Base-by-base conservation (phyloP, 2,113 vertebrate genomes). In the Corydoras sp. region DNA sequence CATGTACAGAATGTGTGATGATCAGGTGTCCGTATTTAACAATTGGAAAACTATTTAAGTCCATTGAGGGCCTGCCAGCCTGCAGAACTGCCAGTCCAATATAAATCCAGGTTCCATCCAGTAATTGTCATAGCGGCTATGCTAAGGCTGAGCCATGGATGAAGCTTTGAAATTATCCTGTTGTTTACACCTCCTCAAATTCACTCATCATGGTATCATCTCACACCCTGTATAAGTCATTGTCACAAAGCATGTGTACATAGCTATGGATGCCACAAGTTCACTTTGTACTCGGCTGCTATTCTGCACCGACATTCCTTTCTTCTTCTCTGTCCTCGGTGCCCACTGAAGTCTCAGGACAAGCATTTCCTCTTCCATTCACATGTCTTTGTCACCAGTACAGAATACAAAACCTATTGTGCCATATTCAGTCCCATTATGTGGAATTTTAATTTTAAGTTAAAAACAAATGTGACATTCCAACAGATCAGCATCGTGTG, bases 391-490 rank as follows among this genome's bases (percentile, higher is more conserved):
- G 66, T 69, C 74, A 73, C 72, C 68, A 50, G 69, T 59, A 62
- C 35, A 43, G 54, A 68, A 51, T 35, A 73, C 66, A 71, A 73
- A 73, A 62, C 62, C 58, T 55, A 69, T 64, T 76, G 80, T 80
- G 76, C 30, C 65, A 73, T 64, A 31, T 29, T 32, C 48, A 24
- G 12, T 58, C 56, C 43, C 14, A 43, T 13, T 53, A 65, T 58
- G 63, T 58, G 56, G 58, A 35, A 68, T 62, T 35, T 66, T 62
- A 14, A 56, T 54, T 50, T 10, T 12, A 29, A 35, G 72, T 65
- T 35, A 62, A 73, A 65, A 68, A 59, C 13, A 53, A 24, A 53
- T 10, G 3, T n/a, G 7, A 3, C 54, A 14, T 56, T 56, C 13
- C 54, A 56, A 7, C 6, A 56, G 14, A 7, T 56, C n/a, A 3